Base-by-base conservation (phyloP, 2,113 vertebrate species). In the Grammomys surdaster region DNA sequence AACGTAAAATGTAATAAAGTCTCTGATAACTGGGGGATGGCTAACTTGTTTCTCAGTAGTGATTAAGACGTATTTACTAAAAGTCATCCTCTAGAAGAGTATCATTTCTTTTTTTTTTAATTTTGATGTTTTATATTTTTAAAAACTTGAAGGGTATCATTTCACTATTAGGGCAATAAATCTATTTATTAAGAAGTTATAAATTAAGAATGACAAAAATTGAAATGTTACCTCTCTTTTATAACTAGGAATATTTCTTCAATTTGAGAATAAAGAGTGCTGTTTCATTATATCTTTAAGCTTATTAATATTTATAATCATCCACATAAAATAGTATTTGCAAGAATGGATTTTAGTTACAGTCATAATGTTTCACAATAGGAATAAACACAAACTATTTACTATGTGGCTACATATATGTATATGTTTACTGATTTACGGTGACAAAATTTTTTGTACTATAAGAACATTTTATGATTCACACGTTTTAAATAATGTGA, bases 401-500 rank as follows among this genome's bases (percentile, higher is more conserved):
- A 73, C 20, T 87, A 48, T 3, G n/a, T 58, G 14, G 22, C 1
- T 90, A 82, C 5, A 9, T 86, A 67, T 84, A 12, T 73, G 1
- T 36, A 78, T 96, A 73, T 48, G 85, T 2, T 65, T 85, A 86
- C 13, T 94, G n/a, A 93, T 36, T 56, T 67, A 93, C 7, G 76
- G 60, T 90, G 10, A 69, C 28, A 91, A 5, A 80, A 86, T 88
- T 56, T 91, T 65, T 6, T 48, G 65, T 65, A 58, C 80, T 80
- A 56, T 12, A 76, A 54, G 20, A 96, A 94, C 76, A 56, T 91
- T 93, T 94, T 85, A 2, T 28, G 93, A 77, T 40, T 93, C 72
- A 33, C 67, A 43, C 26, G 26, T 93, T 96, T 96, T 91, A 96
- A 96, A 51, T 67, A 91, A 75, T 96, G 36, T 36, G 89, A 96